Conservation (phyloP, 1,140 invertebrate species). For the Pygmarrhopalites habei region DNA sequence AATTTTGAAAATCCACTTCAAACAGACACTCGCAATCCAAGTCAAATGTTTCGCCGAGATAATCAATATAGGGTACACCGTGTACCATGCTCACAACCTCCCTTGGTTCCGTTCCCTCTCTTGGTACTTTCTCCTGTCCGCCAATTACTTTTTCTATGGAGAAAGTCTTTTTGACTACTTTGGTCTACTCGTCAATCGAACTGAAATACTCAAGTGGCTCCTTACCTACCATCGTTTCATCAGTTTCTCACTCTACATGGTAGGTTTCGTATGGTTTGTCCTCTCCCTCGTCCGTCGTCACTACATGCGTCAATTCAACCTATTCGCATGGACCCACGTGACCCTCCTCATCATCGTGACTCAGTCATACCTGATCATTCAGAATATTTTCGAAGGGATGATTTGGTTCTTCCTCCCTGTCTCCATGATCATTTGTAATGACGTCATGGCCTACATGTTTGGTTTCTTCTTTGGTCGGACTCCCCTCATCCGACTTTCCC, state of each 20-base stretch:
- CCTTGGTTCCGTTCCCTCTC: conserved; percentile 99
- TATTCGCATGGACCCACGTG: conserved; percentile 99
- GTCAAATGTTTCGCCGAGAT: conserved; percentile 99
- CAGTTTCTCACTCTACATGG: conserved; percentile 91
- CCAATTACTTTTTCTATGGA: conserved; percentile 99
- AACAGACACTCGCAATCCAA: conserved; percentile 89
- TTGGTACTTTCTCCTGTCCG: conserved; percentile 97
- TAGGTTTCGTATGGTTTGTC: conserved; percentile 98
- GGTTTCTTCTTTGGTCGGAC: conserved; percentile 98
- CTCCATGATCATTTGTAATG: conserved; percentile 98
- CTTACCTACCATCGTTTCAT: conserved; percentile 97
- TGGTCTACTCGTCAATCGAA: conserved; percentile 85
- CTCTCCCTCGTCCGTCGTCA: conserved; percentile 93
- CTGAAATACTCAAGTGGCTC: conserved; percentile 81
- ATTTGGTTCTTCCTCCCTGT: conserved; percentile 96
- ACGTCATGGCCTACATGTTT: conserved; percentile 99
- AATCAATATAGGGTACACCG: conserved; percentile 97
- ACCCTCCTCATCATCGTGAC: conserved; percentile 94
- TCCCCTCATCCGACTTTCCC: conserved; percentile 96
- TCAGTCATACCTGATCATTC: conserved; percentile 95
- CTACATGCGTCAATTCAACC: conserved; percentile 95
- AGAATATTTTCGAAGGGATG: conserved; percentile 94
- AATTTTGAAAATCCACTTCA: too few species aligned
- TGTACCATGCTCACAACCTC: conserved; percentile 86
- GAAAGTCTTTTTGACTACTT: conserved; percentile 97